These are phyloP conservation scores for Picathartes gymnocephalus DNA, from an alignment of 2,113 vertebrate genomes.

Conservation along the genomic window DNA sequence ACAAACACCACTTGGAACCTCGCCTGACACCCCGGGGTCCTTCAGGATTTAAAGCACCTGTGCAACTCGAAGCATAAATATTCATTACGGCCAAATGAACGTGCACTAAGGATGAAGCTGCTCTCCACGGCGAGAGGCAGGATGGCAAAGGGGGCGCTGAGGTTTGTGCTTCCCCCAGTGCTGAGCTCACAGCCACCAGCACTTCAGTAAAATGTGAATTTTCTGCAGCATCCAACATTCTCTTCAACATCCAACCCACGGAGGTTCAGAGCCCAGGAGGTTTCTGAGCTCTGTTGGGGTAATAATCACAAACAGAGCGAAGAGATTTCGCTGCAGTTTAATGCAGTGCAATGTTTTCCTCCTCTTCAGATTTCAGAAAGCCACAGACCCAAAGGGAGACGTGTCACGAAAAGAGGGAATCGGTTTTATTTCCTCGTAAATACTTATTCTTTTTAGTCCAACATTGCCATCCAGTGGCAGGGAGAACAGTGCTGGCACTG, in stretches of 20 bases:
- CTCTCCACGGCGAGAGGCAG: not conserved
- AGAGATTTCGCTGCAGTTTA: not conserved
- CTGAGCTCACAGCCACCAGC: not conserved
- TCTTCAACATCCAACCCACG: not conserved
- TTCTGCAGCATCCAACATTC: not conserved
- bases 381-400: not conserved
- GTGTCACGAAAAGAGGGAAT: not conserved
- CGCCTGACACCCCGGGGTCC: not conserved
- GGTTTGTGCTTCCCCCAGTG: not conserved
- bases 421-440: not conserved
- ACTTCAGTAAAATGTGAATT: rapidly evolving
- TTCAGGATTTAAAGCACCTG: not conserved
- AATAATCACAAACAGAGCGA: not conserved
- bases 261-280: not conserved
- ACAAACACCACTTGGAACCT: not conserved
- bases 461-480: conserved; percentile 62
- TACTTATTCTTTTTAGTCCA: not conserved
- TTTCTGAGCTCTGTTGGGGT: not conserved
- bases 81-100: not conserved
- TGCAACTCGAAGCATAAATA: not conserved
- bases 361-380: not conserved
- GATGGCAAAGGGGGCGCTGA: not conserved
- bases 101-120: not conserved
- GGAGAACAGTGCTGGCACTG: not conserved
- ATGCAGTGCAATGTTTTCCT: not conserved